Base-by-base conservation (phyloP, 2,888 invertebrate species). In the Formica aserva region DNA sequence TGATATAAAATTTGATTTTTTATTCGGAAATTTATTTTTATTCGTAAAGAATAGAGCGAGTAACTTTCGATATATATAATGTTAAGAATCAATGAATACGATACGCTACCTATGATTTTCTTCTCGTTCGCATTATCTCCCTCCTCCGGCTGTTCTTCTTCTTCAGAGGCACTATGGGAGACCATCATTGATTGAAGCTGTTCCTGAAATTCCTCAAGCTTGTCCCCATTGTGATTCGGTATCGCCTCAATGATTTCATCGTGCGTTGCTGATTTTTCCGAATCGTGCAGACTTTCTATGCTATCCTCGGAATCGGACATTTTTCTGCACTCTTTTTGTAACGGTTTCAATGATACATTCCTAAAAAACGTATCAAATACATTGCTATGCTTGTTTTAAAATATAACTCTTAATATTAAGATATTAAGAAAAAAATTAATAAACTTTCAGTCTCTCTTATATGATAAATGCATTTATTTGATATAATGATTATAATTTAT, bases 161-260 rank as follows among this genome's bases (percentile, higher is more conserved):
- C 93, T 41, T 94, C 93, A 29, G 94, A 93, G 8, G 88, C 89
- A 29, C 86, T 88, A 8, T 90, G 90, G 29, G 93, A 92, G 35
- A 92, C 93, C 86, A 94, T 91, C 93, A 94, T 94, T 85, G 94
- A 92, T 90, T 92, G 91, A 26, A 94, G 86, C 60, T 94, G 90
- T 86, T 93, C 93, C 83, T 94, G 93, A 82, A 94, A 94, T 90
- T 94, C 94, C 82, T 94, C 93, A 77, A 93, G 91, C 85, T 93
- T 94, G 89, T 94, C 94, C 74, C 87, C 89, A 72, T 90, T 88
- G 29, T 85, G 63, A 62, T 88, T 91, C 78, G 86, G 72, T 77
- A 83, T n/a, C 52, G 66, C 15, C 18, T 72, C 82, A 18, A 45
- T 60, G 63, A n/a, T 82, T 66, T 85, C 89, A 60, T 90, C 90